These are phyloP conservation scores for Pangasius djambal DNA, from an alignment of 2,797 vertebrate species.

Conservation along the genomic window DNA sequence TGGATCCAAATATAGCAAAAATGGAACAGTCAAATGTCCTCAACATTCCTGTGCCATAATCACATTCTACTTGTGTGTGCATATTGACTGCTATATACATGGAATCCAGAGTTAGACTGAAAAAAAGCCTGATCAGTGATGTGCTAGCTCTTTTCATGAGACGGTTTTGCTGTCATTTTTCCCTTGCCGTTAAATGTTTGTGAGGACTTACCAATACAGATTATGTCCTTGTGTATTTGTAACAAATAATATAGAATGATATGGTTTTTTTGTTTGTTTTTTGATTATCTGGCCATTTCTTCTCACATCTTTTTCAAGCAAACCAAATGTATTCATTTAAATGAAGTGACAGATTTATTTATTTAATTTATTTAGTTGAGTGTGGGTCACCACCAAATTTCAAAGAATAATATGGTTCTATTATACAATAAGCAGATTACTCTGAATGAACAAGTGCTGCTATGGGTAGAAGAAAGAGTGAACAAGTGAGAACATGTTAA, in stretches of 20 bases:
- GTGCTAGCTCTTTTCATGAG: neutral
- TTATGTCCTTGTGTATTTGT: neutral
- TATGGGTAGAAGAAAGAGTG: neutral
- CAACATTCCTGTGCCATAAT: neutral
- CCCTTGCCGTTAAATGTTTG: neutral
- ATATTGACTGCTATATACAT: neutral
- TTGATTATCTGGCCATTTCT: neutral
- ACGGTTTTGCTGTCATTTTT: neutral
- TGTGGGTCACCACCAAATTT: neutral
- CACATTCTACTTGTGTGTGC: neutral
- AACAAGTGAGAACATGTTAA: neutral
- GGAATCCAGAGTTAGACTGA: neutral
- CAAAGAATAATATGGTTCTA: neutral
- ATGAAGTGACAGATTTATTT: no score
- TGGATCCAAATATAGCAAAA: neutral
- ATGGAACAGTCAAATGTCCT: neutral
- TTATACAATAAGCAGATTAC: neutral
- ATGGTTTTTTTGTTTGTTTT: no score
- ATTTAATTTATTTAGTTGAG: neutral
- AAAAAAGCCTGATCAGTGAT: neutral
- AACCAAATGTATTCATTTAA: neutral
- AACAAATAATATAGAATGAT: neutral
- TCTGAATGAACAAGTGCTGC: neutral
- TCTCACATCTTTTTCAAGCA: neutral
- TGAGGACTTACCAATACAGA: neutral